These are phyloP conservation scores for Drosophila siamana DNA, from an alignment of 2,888 invertebrate species.

Conservation along the genomic window DNA sequence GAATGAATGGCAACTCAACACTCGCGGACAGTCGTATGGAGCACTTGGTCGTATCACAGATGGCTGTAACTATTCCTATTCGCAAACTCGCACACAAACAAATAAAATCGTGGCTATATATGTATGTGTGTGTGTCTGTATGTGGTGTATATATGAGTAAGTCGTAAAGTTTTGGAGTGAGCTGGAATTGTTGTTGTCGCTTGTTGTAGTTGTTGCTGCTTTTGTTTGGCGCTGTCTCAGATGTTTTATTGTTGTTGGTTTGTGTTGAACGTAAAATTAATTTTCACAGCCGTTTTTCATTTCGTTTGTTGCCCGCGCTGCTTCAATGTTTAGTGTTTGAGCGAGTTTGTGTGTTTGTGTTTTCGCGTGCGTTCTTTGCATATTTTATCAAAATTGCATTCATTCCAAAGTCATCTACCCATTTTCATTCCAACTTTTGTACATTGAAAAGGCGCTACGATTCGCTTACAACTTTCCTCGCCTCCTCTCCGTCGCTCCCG, in stretches of 20 bases:
- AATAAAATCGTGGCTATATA: not conserved
- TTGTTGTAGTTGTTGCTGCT: conserved; percentile 12
- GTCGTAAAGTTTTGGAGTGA: conserved; percentile 14
- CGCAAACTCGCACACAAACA: not conserved
- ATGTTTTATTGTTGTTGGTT: conserved; percentile 58
- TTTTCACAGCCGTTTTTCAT: conserved; percentile 78
- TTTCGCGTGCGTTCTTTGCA: conserved; percentile 69
- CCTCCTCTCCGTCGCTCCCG: not conserved
- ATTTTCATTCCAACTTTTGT: conserved; percentile 40
- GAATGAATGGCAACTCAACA: conserved; percentile 2
- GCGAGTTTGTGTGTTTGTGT: conserved; percentile 31
- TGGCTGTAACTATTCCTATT: conserved; percentile 12
- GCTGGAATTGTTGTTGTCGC: conserved; percentile 9
- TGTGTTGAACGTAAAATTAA: conserved; percentile 69
- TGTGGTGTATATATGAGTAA: conserved; percentile 8
- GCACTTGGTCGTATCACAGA: not conserved
- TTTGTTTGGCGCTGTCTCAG: conserved; percentile 53
- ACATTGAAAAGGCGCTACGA: conserved; percentile 64
- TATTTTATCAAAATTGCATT: conserved; percentile 76
- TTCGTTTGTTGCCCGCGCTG: conserved; percentile 53
- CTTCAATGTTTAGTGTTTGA: conserved; percentile 66
- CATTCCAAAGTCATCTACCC: conserved; percentile 62
- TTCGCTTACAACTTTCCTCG: conserved; percentile 38
- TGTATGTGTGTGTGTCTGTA: not conserved
- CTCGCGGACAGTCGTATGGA: not conserved